Evolutionary conservation across 2,888 invertebrate species (phyloP).

Genomic region (Chrysina gloriosa): DNA sequence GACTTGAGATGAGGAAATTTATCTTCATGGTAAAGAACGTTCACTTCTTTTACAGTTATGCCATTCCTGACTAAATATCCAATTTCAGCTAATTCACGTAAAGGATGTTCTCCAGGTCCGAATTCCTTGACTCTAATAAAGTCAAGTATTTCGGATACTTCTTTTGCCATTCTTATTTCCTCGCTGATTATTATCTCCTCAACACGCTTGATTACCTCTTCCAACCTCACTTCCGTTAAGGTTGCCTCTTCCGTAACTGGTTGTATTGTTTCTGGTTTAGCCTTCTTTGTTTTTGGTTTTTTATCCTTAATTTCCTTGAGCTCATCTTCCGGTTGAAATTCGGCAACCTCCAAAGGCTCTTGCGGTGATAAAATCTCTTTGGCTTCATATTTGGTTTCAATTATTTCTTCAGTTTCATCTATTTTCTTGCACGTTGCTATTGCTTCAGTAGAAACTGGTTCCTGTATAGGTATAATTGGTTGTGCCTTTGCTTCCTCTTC

Average conservation of each 20-base stretch:
- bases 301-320: slow-evolving; percentile 58
- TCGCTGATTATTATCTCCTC: slow-evolving; percentile 69
- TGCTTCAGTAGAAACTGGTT: slow-evolving; percentile 71
- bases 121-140: slow-evolving; percentile 82
- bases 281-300: slow-evolving; percentile 58
- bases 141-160: slow-evolving; percentile 81
- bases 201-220: slow-evolving; percentile 69
- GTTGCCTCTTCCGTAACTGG: slow-evolving; percentile 61
- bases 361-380: slow-evolving; percentile 68
- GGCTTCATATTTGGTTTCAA: slow-evolving; percentile 64
- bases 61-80: slow-evolving; percentile 83
- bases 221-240: slow-evolving; percentile 67
- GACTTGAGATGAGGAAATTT: slow-evolving; percentile 83
- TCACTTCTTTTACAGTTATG: slow-evolving; percentile 80
- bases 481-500: slow-evolving; percentile 66
- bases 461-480: slow-evolving; percentile 69
- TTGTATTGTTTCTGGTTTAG: slow-evolving; percentile 56
- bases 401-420: slow-evolving; percentile 67
- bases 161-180: slow-evolving; percentile 74
- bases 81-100: slow-evolving; percentile 85
- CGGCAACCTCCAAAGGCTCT: slow-evolving; percentile 71
- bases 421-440: slow-evolving; percentile 74
- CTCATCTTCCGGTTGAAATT: slow-evolving; percentile 70
- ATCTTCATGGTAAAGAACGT: slow-evolving; percentile 81
- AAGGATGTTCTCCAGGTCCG: slow-evolving; percentile 81